Evolutionary conservation across 2,113 vertebrate species (phyloP), one percentile per base, ranked within the genome.

Genomic region (Eubucco bourcierii): DNA sequence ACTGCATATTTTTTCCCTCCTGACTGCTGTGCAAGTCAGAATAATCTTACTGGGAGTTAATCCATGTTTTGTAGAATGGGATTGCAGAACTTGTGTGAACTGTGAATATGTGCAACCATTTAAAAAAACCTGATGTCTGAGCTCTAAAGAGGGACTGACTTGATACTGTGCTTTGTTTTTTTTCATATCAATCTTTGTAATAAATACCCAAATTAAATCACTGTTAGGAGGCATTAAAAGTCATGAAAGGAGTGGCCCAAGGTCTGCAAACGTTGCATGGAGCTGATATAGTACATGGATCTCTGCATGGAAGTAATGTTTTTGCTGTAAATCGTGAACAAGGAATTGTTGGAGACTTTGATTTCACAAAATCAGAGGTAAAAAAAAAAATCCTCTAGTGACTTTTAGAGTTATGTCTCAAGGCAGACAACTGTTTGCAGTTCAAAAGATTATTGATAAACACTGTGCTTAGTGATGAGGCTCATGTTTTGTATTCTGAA

Each of bases 301-400:
- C 98, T 34, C 93, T 98, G 53, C 98, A 98, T 91, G 96, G 97
- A 81, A 98, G 96, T 88, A 98, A 98, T 16, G 83, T 98, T n/a
- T 98, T 98, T 97, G 98, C 96, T 93, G 83, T 98, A 82, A 97
- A 98, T 61, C 97, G 98, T 78, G 94, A 98, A 76, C 96, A 93
- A 78, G 98, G 98, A 94, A 93, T 98, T 5, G 95, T 98, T 88
- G 98, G 98, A 94, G 98, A 98, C 82, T 98, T 98, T 82, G 98
- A 98, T 93, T 98, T 98, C 95, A 98, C 97, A 3, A 98, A 97
- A 96, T 95, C 97, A 80, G 96, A 95, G 96, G 97, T 98, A 98
- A 98, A 93, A 64, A 52, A 46, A 59, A 71, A 46, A 46, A 34
- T n/a, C 6, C 18, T 33, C 29, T 9, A 53, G 44, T 65, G n/a